phyloP scores from a whole-genome alignment of 1,140 invertebrate genomes.

The Zaprionus africanus region DNA sequence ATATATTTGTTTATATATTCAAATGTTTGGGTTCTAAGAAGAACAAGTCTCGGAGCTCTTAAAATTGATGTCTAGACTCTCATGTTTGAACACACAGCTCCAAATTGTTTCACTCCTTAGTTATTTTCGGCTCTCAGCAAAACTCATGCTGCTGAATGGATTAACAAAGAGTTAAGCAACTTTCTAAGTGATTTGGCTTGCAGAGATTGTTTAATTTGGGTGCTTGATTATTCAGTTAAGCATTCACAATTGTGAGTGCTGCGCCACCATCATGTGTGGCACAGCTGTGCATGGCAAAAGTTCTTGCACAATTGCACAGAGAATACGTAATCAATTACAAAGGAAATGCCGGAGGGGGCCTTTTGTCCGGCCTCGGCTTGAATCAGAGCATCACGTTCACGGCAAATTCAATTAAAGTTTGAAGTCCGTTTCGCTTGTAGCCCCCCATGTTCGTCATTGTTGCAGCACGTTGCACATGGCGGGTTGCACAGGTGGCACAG shows the following conservation, averaged over 20 bases:
- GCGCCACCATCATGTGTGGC: slow-evolving; percentile 1
- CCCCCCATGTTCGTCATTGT: neutral
- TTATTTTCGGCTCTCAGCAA: neutral
- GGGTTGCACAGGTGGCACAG: slow-evolving; percentile 3
- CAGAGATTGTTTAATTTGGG: slow-evolving; percentile 2
- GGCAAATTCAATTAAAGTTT: slow-evolving; percentile 40
- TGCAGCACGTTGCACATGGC: slow-evolving; percentile 24
- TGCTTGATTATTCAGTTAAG: slow-evolving; percentile 8
- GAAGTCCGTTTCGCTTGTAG: slow-evolving; percentile 1
- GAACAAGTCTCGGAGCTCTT: no score
- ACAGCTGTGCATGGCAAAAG: slow-evolving; percentile 28
- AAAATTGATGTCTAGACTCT: neutral
- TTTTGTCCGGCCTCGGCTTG: neutral
- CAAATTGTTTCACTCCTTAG: neutral
- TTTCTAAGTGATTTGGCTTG: neutral
- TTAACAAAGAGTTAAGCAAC: neutral
- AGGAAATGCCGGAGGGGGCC: neutral
- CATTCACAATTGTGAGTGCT: neutral
- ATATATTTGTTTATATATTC: neutral
- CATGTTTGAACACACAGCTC: neutral
- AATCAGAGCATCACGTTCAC: slow-evolving; percentile 34
- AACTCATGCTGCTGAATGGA: neutral
- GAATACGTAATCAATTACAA: slow-evolving; percentile 32
- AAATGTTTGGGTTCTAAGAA: neutral
- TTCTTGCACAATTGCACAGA: neutral